Evolutionary conservation across 2,888 invertebrate genomes (phyloP), one percentile per base, ranked within the genome.

Genomic region (Rutpela maculata): DNA sequence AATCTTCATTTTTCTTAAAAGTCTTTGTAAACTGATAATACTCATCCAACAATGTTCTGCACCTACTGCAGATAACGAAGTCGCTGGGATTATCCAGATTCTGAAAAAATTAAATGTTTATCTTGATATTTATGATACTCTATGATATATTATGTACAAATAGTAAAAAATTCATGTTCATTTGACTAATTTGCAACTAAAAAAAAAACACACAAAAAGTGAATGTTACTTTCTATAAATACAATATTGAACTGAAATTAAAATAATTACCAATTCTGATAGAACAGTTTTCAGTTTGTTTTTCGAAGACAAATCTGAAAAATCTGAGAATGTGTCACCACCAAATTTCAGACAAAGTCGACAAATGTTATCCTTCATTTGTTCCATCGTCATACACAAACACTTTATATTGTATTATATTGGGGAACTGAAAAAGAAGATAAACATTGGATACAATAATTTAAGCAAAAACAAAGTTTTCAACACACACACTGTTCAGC

Each of bases 241-340:
- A n/a, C n/a, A 50, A n/a, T 50, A 15, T 15, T n/a, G 9, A 15
- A 50, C 9, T 50, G n/a, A 57, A 19, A 57, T 57, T 11, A 18
- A 57, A 11, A 18, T 18, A 43, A 38, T 65, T 65, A 65, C 65
- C 65, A 38, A 6, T 43, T 65, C 65, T 15, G 65, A 43, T 43
- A 38, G 17, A 65, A 65, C 18, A 10, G 18, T 11, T 43, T 22
- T 17, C 5, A 65, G 18, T 19, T 65, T 65, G 18, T 65, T 43
- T 18, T 15, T 65, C 5, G 43, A 22, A 65, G 38, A 17, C 18
- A 19, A 18, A 65, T 65, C 65, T 43, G 19, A 65, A 43, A 35
- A 65, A 11, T 38, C 38, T 12, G 38, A 31, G 26, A 50, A 50
- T 4, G 62, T 26, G n/a, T 26, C n/a, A 19, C 4, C 38, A 10